Evolutionary conservation across 2,888 invertebrate genomes (phyloP).

Genomic region (Lapara coniferarum): DNA sequence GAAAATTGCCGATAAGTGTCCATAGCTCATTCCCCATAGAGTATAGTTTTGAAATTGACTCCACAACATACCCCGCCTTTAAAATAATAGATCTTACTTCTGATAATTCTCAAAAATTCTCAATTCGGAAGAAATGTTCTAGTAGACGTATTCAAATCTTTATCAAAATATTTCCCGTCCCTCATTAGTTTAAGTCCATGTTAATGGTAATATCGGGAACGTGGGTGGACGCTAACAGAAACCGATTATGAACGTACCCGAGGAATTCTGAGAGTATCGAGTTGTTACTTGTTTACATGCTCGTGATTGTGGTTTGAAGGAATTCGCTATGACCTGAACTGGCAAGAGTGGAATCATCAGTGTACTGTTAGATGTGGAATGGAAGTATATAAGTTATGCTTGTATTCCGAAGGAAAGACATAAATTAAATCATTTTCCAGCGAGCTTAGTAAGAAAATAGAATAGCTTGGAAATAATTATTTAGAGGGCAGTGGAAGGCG

Average conservation of each 20-base stretch:
- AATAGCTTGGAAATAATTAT: no score
- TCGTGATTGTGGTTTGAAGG: not conserved
- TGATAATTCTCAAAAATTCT: no score
- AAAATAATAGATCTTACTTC: no score
- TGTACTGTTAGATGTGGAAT: not conserved
- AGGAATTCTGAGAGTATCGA: constrained; percentile 67
- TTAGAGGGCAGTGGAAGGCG: no score
- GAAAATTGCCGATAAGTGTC: no score
- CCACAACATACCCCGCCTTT: no score
- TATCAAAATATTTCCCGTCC: not conserved
- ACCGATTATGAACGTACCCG: constrained; percentile 67
- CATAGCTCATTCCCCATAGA: no score
- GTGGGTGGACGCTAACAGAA: constrained; percentile 48
- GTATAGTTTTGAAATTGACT: no score
- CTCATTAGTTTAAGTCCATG: constrained; percentile 18
- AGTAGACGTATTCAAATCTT: not conserved
- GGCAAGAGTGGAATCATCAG: not conserved
- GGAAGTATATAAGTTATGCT: not conserved
- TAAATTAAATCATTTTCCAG: no score
- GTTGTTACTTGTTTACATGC: constrained; percentile 48
- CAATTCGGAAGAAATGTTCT: not conserved
- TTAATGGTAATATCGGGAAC: constrained; percentile 13
- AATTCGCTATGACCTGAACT: constrained; percentile 9
- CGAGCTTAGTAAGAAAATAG: no score
- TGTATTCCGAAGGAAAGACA: no score